Evolutionary conservation across 2,888 invertebrate genomes (phyloP), one percentile per base, ranked within the genome.

Genomic region (Caradrina kadenii): DNA sequence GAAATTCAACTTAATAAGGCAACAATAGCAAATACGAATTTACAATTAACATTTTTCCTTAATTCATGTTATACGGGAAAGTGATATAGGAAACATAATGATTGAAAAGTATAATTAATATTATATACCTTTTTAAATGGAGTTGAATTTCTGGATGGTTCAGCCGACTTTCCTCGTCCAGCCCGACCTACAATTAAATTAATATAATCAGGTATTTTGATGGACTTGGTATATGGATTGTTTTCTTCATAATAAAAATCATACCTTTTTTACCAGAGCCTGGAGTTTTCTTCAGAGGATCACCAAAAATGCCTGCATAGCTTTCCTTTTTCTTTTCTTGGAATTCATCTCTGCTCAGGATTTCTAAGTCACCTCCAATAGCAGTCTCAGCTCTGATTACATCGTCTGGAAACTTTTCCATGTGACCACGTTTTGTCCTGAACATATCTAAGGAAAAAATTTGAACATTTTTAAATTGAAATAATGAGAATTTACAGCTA

Each of bases 401-500:
- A 92, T 98, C 98, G 58, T 96, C 96, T 0, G 98, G 98, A 92
- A 98, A 98, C 90, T 98, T 98, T 79, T 97, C 97, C 97, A 98
- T 97, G 79, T 96, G 96, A 52, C 97, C 96, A 86, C 96, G 96
- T 89, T 97, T 97, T 21, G 96, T 94, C 84, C 97, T 94, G 85
- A 93, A 96, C 92, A 97, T 94, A 87, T 97, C 97, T 97, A 89
- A 7, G 31, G 21, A 64, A 52, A 63, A 79, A 35, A 22, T 22
- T 65, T 54, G 17, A 54, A 22, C 19, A 42, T 52, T 53, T 45
- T 19, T 56, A 15, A 5, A 35, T 55, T 35, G 7, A 19, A 11
- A 19, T 19, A 3, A 19, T 55, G 49, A 49, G 45, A 45, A 17
- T 45, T 2, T 45, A 17, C 17, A 17, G 1, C 15, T 45, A 42